Evolutionary conservation across 1,140 invertebrate genomes (phyloP), one percentile per base, ranked within the genome.

Genomic region (Leucophenga varia): DNA sequence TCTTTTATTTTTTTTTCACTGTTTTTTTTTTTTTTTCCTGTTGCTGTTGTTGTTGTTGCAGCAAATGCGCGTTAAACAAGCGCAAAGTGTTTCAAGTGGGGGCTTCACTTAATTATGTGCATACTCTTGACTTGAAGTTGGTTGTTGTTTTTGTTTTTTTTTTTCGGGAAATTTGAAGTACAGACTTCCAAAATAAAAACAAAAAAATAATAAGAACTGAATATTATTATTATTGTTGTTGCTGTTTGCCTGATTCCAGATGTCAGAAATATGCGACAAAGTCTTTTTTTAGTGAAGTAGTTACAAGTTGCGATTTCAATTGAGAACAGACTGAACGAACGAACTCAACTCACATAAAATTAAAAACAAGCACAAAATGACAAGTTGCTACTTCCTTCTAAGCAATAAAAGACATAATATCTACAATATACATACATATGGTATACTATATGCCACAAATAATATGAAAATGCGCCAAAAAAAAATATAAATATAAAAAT

Each of bases 221-320:
- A n/a, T n/a, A 38, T 45, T 41, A 46, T 35, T 10, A 46, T 32
- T 25, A 25, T 31, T 49, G 12, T 21, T 28, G 51, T 40, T 25
- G 39, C 51, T 43, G 40, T 57, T 46, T 55, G 49, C 43, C 61
- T 64, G 61, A 65, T 61, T 58, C 56, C 63, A 67, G 52, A 59
- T 67, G 63, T 63, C 56, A 63, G 48, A 67, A 67, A 67, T 59
- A 68, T 67, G 61, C 51, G 43, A 36, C 43, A 8, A n/a, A 13
- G 35, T 37, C 35, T 17, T 17, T n/a, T n/a, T n/a, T n/a, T n/a
- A n/a, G n/a, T n/a, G n/a, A n/a, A n/a, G n/a, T n/a, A n/a, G n/a
- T n/a, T 53, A n/a, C 57, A 54, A 57, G 22, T 25, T 25, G 22
- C 22, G 22, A 25, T 25, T 25, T 25, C 56, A 64, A 64, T 67